Evolutionary conservation across 2,797 vertebrate species (phyloP), one percentile per base, ranked within the genome.

Genomic region (Gymnoscopelus microlampas): DNA sequence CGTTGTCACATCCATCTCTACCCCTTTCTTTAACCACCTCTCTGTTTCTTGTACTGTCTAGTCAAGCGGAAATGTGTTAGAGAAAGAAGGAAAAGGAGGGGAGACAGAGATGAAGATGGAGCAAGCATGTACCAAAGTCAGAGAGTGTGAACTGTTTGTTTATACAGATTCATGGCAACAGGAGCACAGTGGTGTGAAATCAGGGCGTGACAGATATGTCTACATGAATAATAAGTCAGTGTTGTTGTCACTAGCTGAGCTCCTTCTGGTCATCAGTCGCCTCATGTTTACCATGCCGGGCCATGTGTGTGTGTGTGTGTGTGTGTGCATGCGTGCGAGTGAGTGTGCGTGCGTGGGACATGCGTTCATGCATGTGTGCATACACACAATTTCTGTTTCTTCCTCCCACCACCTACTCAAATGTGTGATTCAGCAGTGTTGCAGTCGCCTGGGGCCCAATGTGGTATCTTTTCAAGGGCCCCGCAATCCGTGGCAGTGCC

Each of bases 161-260:
- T 70, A 60, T 54, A 4, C 69, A 84, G 74, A 87, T 82, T 77
- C 70, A 58, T 76, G 73, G 75, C 73, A 77, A 70, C 76, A 74
- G 71, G 50, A 72, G 29, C 73, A 87, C 55, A 51, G 78, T 71
- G 64, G 58, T 74, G 63, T 74, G 62, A 58, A 60, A 82, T 62
- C 78, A 75, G 49, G 74, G 70, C 74, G 68, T 66, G 77, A 74
- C 76, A 81, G 73, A 79, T 55, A 63, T 72, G 69, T 75, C 66
- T 15, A 10, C 51, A 80, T 88, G 79, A 89, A 91, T 91, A 79
- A 92, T 89, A 44, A 44, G 39, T 87, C 68, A 86, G 68, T 35
- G 65, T 69, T 32, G 65, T 69, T 58, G 48, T 85, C 70, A 47
- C 72, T 82, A 61, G 68, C 72, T 80, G 80, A 79, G 84, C 77